A percentile compares a stretch with the other conserved stretches of the same genome.
Conservation (phyloP, 2,113 vertebrate genomes). For the Oreochromis tanganicae region DNA sequence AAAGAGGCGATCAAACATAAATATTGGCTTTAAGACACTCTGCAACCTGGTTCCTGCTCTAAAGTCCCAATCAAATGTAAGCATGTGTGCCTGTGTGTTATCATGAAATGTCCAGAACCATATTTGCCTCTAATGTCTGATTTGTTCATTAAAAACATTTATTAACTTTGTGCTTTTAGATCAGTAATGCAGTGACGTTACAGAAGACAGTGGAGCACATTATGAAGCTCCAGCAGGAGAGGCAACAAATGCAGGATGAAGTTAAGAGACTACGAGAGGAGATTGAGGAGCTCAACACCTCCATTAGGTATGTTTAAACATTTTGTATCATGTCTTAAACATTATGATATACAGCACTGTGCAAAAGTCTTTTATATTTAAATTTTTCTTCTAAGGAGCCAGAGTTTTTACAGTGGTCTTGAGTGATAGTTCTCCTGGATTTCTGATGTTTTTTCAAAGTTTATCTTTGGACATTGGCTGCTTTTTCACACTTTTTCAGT, state of each 20-base stretch:
- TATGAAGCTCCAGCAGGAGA: conserved; percentile 90
- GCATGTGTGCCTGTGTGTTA: conserved; percentile 4
- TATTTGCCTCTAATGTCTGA: not conserved
- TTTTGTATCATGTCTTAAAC: not conserved
- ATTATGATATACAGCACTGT: not conserved
- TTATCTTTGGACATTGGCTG: not conserved
- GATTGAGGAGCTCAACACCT: conserved; percentile 86
- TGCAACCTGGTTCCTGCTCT: conserved; percentile 81
- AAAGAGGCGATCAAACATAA: conserved; percentile 92
- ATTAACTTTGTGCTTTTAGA: conserved; percentile 62
- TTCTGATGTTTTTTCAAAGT: not conserved
- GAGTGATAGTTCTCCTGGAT: not conserved
- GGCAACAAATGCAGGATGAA: conserved; percentile 88
- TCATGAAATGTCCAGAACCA: not conserved
- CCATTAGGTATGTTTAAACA: conserved; percentile 80
- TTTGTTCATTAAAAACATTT: not conserved
- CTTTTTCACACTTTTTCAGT: not conserved
- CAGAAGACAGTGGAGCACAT: conserved; percentile 96
- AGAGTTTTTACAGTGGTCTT: not conserved
- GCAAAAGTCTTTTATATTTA: not conserved
- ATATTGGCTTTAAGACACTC: conserved; percentile 84
- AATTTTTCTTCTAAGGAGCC: not conserved
- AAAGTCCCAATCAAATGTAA: conserved; percentile 79
- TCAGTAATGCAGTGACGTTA: conserved; percentile 85
- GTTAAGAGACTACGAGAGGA: conserved; percentile 85